Base-by-base conservation (phyloP, 2,113 vertebrate genomes). In the Accipiter cooperii region DNA sequence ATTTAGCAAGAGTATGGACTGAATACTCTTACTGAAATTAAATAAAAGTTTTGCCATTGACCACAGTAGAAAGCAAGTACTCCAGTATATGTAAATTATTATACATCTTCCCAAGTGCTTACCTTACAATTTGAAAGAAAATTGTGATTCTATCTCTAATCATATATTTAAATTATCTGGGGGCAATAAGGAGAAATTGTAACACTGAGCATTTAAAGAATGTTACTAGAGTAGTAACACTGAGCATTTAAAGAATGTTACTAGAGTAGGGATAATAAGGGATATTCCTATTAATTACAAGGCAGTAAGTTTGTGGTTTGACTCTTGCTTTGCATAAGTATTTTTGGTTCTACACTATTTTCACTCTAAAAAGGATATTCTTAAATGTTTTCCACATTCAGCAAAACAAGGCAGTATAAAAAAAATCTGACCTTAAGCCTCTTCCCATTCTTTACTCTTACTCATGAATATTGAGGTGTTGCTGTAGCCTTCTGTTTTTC, bases 101-200 rank as follows among this genome's bases (percentile, higher is more conserved):
- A 28, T 14, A 36, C 7, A 31, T 3, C 6, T 86, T 89, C 33
- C 22, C 8, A 77, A 44, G 14, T 28, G 4, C 33, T 85, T 40
- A 36, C 22, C 10, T 66, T 42, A 46, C 4, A 31, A 3, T 68
- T 55, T 47, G 5, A 38, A 51, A 77, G 26, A 86, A 88, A 92
- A 71, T 15, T 0, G 0, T 29, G 3, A 28, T 17, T 66, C 83
- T 65, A 38, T 26, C 1, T 64, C 10, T 8, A 58, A 60, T 76
- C 8, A 40, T n/a, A 11, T 74, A n/a, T 77, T 78, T 40, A 47
- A 84, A 36, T 7, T 61, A 42, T 44, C 46, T 70, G 5, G 22
- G 9, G 12, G 2, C 9, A 86, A 65, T 20, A 64, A 71, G 8
- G 6, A 81, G 33, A 89, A 60, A 60, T 12, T 55, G 4, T 71